A percentile compares a stretch with the other conserved stretches of the same genome.
phyloP scores from a whole-genome alignment of 92 coral and sea anemone species.

The Epizoanthus ramosus region DNA sequence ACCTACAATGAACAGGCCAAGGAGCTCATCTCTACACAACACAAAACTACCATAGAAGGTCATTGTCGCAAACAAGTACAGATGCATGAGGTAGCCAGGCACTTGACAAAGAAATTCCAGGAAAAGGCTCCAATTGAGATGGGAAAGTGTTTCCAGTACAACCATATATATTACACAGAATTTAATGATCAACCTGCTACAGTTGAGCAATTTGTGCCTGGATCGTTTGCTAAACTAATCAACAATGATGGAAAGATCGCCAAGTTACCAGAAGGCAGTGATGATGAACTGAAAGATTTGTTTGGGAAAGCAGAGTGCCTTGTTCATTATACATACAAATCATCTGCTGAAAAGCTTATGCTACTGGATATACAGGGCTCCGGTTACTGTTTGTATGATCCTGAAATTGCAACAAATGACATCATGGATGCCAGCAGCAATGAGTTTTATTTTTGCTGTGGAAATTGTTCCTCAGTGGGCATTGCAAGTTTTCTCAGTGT shows the following conservation, averaged over 20 bases:
- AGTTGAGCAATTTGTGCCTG: conserved; percentile 67
- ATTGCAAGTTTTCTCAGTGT: conserved; percentile 44
- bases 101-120: conserved; percentile 51
- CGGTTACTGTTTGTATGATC: conserved; percentile 57
- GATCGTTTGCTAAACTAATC: conserved; percentile 59
- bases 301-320: conserved; percentile 63
- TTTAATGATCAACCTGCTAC: conserved; percentile 60
- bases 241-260: conserved; percentile 60
- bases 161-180: conserved; percentile 56
- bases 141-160: conserved; percentile 66
- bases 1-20: conserved; percentile 47
- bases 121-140: conserved; percentile 50
- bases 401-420: conserved; percentile 72
- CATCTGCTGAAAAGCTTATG: conserved; percentile 52
- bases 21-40: conserved; percentile 39
- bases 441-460: conserved; percentile 61
- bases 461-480: conserved; percentile 56
- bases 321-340: conserved; percentile 57
- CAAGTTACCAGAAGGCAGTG: conserved; percentile 48
- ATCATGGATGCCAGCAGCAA: conserved; percentile 49
- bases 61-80: conserved; percentile 62
- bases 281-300: conserved; percentile 45
- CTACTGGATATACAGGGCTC: conserved; percentile 63
- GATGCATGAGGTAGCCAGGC: conserved; percentile 74
- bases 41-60: conserved; percentile 45